A percentile compares a stretch with the other conserved stretches of the same genome.
Conservation (phyloP, 2,113 vertebrate genomes). For the Zootoca vivipara region DNA sequence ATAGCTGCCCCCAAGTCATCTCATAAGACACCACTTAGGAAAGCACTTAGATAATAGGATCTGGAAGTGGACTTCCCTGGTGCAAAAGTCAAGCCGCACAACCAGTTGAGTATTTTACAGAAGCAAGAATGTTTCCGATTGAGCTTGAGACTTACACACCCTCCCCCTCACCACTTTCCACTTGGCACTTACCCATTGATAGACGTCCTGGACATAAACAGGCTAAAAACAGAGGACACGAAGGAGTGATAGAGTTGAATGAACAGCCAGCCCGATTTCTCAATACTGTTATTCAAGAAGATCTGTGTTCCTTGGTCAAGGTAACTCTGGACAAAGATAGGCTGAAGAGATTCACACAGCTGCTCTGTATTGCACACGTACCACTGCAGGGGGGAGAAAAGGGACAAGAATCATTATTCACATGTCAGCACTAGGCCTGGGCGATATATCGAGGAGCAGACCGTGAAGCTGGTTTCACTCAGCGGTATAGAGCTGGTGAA, state of each 20-base stretch:
- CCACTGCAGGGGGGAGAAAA: constrained; percentile 79
- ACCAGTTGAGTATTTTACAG: background rate
- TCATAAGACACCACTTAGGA: background rate
- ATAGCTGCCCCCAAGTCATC: background rate
- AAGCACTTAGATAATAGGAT: background rate
- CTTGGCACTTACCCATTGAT: constrained; percentile 91
- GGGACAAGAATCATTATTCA: background rate
- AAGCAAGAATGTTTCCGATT: background rate
- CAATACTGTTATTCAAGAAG: constrained; percentile 90
- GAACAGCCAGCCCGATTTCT: constrained; percentile 97
- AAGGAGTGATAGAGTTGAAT: constrained; percentile 96
- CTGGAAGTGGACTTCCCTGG: background rate
- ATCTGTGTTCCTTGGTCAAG: constrained; percentile 88
- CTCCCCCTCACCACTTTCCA: too few species aligned
- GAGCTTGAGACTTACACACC: background rate
- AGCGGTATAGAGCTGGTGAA: too few species aligned
- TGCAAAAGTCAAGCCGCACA: background rate
- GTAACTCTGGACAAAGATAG: constrained; percentile 91
- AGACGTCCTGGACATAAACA: constrained; percentile 95
- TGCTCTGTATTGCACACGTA: constrained; percentile 88
- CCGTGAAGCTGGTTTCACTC: too few species aligned
- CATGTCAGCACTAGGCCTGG: too few species aligned
- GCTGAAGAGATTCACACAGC: constrained; percentile 84
- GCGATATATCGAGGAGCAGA: too few species aligned
- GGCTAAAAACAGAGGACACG: constrained; percentile 91